Evolutionary conservation across 2,888 invertebrate genomes (phyloP), one percentile per base, ranked within the genome.

Genomic region (Agrotis clavis): DNA sequence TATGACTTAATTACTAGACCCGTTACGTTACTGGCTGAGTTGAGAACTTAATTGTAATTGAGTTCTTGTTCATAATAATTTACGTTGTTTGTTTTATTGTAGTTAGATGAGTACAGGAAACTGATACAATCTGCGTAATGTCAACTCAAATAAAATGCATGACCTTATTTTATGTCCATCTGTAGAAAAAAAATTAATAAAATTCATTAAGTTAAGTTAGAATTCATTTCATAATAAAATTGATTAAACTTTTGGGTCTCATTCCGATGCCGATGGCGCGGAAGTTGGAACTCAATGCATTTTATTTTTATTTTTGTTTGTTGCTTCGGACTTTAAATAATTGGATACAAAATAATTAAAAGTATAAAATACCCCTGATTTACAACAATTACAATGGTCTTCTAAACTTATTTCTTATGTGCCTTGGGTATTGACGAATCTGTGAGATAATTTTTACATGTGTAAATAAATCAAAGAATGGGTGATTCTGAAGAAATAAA

Each of bases 261-360:
- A 18, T 35, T n/a, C 5, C 21, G 4, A 51, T 45, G 4, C 14
- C 25, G 3, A 57, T 45, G 4, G 48, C 21, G 18, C 62, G 53
- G 57, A 47, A 53, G n/a, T 21, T 50, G 25, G 30, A 73, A n/a
- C 53, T 79, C 30, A 75, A 62, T 59, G 11, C 53, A n/a, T 13
- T 57, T 19, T 9, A 18, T 41, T 9, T 53, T 71, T 69, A 35
- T 13, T 13, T 47, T 0, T 16, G 14, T 51, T 77, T 57, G 19
- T 21, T 51, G 11, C 9, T 30, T 19, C 6, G 13, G 5, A 16
- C 6, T 47, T 3, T 6, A 11, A 14, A 5, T 25, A 14, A 54
- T 30, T 51, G 25, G 25, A 25, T 25, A 25, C 25, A 25, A 64
- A 41, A 11, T 41, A 41, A 41, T 41, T 2, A 11, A 41, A 41